phyloP scores from a whole-genome alignment of 2,113 vertebrate species.

The Neotragus moschatus region DNA sequence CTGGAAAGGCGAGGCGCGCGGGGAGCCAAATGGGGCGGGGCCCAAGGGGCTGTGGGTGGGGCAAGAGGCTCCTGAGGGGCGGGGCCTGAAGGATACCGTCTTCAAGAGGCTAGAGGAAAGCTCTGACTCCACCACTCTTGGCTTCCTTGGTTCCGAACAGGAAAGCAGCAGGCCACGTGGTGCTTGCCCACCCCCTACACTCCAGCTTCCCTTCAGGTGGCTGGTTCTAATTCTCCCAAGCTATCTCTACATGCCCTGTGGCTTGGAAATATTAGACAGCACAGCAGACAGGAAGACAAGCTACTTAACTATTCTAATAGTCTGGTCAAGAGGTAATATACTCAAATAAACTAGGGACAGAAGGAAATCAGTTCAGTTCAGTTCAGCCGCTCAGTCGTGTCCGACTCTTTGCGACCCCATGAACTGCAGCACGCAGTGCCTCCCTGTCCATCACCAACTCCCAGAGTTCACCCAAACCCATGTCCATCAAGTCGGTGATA shows the following conservation, averaged over 20 bases:
- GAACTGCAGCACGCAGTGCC: accelerated
- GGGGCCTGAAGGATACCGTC: neutral
- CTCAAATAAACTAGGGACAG: neutral
- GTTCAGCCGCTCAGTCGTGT: too few relatives aligned
- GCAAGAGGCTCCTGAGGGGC: neutral
- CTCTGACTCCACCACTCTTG: too few relatives aligned
- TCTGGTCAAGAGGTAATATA: neutral
- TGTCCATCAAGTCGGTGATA: too few relatives aligned
- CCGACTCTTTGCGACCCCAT: too few relatives aligned
- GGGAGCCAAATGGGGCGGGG: neutral
- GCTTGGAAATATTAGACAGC: neutral
- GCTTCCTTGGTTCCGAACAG: accelerated
- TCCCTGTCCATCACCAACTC: too few relatives aligned
- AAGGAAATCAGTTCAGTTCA: neutral
- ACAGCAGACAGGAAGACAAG: neutral
- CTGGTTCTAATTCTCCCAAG: neutral
- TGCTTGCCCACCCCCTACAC: neutral
- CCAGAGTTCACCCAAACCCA: too few relatives aligned
- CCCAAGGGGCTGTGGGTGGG: neutral
- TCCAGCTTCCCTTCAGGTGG: neutral
- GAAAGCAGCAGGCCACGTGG: neutral
- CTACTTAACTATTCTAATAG: neutral
- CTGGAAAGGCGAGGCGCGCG: neutral
- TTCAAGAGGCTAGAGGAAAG: neutral
- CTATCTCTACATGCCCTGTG: neutral